Conservation (phyloP, 2,797 vertebrate species). For the Megalops cyprinoides region DNA sequence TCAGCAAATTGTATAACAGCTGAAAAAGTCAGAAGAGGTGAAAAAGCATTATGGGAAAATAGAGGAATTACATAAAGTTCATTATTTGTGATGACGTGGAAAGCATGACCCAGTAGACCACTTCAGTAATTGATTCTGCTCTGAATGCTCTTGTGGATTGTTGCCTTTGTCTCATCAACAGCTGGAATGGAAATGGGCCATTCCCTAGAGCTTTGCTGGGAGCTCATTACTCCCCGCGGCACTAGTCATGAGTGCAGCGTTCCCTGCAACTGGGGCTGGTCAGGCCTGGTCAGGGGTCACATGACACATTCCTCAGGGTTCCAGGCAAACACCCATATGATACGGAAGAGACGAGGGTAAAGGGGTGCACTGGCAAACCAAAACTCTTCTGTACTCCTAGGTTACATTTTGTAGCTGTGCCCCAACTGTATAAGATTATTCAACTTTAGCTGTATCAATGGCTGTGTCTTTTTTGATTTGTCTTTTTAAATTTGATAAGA, state of each 20-base stretch:
- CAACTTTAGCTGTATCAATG: not conserved
- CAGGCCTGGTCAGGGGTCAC: not conserved
- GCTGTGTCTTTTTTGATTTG: not conserved
- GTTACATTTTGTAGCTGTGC: not conserved
- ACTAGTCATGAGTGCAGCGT: constrained; percentile 7
- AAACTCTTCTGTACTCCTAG: not conserved
- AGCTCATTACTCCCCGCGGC: not conserved
- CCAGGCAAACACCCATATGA: not conserved
- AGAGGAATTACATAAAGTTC: not conserved
- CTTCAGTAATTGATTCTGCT: not conserved
- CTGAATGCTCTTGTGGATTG: not conserved
- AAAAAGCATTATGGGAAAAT: not conserved
- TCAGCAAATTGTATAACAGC: not conserved
- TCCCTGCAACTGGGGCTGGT: not conserved
- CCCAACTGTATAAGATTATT: not conserved
- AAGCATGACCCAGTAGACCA: not conserved
- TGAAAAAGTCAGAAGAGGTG: not conserved
- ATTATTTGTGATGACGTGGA: not conserved
- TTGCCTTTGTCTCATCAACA: not conserved
- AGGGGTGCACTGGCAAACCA: not conserved
- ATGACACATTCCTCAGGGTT: constrained; percentile 6
- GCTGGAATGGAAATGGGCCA: not conserved
- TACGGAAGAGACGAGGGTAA: not conserved
- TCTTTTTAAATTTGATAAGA: not conserved
- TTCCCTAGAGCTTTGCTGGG: not conserved